Evolutionary conservation across 2,888 invertebrate species (phyloP).

Genomic region (Dryocosmus kuriphilus): DNA sequence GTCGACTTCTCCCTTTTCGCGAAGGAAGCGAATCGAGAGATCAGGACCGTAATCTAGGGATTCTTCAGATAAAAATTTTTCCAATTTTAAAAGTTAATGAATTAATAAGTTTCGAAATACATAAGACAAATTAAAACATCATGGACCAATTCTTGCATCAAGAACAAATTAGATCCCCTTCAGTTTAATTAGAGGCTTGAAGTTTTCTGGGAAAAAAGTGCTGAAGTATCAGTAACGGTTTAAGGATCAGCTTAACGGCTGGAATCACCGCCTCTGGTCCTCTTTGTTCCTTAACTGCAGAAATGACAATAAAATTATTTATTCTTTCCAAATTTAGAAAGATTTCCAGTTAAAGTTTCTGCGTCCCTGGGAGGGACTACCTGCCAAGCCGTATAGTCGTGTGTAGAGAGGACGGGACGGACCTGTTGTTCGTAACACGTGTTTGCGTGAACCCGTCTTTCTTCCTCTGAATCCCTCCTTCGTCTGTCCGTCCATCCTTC

Average conservation of each 20-base stretch:
- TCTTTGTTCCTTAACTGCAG: background rate
- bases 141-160: no score
- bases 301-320: background rate
- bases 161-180: no score
- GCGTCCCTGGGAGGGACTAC: slow-evolving; percentile 35
- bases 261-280: background rate
- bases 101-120: background rate
- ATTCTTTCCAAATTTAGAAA: background rate
- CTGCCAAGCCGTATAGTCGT: slow-evolving; percentile 31
- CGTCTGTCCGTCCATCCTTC: slow-evolving; percentile 47
- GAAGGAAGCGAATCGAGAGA: slow-evolving; percentile 33
- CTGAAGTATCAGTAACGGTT: no score
- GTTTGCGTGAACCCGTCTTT: slow-evolving; percentile 73
- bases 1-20: slow-evolving; percentile 20
- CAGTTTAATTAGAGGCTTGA: no score
- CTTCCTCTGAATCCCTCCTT: slow-evolving; percentile 38
- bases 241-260: no score
- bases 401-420: slow-evolving; percentile 55
- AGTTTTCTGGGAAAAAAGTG: no score
- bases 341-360: slow-evolving; percentile 19
- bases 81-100: slow-evolving; percentile 1
- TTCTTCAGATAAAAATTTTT: slow-evolving; percentile 22
- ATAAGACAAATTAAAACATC: no score
- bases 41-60: slow-evolving; percentile 32
- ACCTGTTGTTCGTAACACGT: slow-evolving; percentile 75